Evolutionary conservation across 1,140 invertebrate genomes (phyloP).

Genomic region (Drosophila neocordata): DNA sequence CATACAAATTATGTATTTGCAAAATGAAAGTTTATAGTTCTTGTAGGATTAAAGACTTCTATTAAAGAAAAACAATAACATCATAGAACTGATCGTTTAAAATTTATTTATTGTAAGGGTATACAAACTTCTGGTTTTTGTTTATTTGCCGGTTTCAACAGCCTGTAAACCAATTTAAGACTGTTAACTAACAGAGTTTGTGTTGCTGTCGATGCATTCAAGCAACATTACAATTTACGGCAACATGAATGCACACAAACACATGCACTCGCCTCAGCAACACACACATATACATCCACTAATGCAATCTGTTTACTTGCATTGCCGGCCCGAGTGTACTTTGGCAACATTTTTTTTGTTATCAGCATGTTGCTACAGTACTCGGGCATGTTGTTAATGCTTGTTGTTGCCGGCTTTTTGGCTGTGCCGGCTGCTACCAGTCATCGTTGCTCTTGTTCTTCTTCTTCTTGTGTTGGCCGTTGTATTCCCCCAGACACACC

Average conservation of each 20-base stretch:
- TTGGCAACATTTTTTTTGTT: background rate
- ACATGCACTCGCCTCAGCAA: conserved; percentile 28
- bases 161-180: background rate
- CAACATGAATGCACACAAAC: conserved; percentile 57
- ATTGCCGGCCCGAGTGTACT: conserved; percentile 17
- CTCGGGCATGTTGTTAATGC: conserved; percentile 22
- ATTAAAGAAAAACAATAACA: background rate
- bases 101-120: background rate
- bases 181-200: conserved; percentile 1
- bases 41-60: background rate
- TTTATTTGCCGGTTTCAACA: background rate
- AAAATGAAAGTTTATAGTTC: too few relatives aligned
- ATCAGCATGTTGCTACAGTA: conserved; percentile 25
- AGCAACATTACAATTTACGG: conserved; percentile 57
- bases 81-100: background rate
- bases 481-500: conserved; percentile 37
- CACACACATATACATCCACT: background rate
- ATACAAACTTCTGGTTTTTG: background rate
- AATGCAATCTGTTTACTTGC: conserved; percentile 10
- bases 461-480: conserved; percentile 43
- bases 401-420: conserved; percentile 77
- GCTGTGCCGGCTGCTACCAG: conserved; percentile 20
- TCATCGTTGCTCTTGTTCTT: conserved; percentile 31
- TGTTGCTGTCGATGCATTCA: conserved; percentile 15
- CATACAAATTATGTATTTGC: too few relatives aligned